Base-by-base conservation (phyloP, 2,113 vertebrate species). In the Pleuronectes platessa region DNA sequence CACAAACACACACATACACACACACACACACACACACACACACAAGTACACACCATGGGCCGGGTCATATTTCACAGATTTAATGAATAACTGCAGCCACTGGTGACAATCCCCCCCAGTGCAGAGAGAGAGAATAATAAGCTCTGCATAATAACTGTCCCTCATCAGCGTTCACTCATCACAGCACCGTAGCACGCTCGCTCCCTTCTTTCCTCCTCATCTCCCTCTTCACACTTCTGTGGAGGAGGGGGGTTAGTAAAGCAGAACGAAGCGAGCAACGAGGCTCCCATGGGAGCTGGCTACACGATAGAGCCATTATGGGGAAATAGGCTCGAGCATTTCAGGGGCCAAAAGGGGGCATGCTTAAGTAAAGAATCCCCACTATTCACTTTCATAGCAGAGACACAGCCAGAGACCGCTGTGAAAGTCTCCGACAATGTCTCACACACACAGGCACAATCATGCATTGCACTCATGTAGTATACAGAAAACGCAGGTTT, bases 281-380 rank as follows among this genome's bases (percentile, higher is more conserved):
- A 60, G 45, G 51, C 18, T 91, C 93, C 88, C 88, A 0, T 11
- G 92, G 89, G 92, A 92, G 64, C 69, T 61, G 24, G 81, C 86
- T 83, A 68, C 83, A 71, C 74, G 66, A 92, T 72, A 71, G 75
- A 90, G 86, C 88, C 81, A 93, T 94, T 92, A 94, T 76, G 71
- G 58, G 56, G 84, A 92, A 91, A 90, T 79, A 81, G 89, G 81
- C 88, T 79, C 15, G 49, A 51, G 49, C 82, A 83, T 90, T 89
- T 86, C 83, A 79, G 79, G 83, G 91, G 91, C 86, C 90, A 92
- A 92, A 88, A 78, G 87, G 87, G 90, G 90, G 76, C 86, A 86
- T 66, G 83, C 87, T 92, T 91, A 89, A 91, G 87, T 85, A 92
- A 93, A 92, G 86, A 89, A 90, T 86, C 73, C 68, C 75, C 71